Conservation (phyloP, 2,113 vertebrate genomes). For the Corynorhinus townsendii region DNA sequence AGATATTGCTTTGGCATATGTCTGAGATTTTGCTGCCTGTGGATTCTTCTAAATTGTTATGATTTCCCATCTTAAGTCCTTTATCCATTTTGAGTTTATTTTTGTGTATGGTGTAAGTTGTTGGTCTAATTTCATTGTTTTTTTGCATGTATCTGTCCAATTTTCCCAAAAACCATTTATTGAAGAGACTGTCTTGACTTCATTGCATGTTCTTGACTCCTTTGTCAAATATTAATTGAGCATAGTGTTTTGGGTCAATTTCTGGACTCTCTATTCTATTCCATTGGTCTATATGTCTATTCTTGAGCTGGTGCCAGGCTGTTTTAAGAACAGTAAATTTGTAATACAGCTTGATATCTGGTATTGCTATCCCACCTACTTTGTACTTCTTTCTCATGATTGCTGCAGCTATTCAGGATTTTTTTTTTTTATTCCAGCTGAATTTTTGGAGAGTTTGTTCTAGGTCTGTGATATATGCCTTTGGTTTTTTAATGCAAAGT, state of each 20-base stretch:
- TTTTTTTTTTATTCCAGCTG: neutral
- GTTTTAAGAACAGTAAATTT: neutral
- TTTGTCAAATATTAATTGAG: neutral
- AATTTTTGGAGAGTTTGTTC: neutral
- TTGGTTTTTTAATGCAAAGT: neutral
- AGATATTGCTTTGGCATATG: neutral
- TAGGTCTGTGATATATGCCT: neutral
- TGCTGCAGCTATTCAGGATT: neutral
- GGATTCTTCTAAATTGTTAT: neutral
- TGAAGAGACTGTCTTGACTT: neutral
- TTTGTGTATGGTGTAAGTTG: neutral
- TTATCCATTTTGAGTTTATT: neutral
- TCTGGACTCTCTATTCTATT: neutral
- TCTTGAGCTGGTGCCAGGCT: neutral
- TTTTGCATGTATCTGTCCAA: neutral
- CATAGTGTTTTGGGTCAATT: neutral
- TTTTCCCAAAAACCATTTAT: neutral
- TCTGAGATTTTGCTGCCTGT: neutral
- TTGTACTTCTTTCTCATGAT: neutral
- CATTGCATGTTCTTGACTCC: neutral
- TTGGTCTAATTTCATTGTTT: neutral
- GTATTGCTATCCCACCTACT: neutral
- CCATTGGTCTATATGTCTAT: neutral
- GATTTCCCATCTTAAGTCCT: neutral
- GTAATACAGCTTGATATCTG: neutral